Percentiles rank a stretch among this genome's conserved stretches.
Conservation (phyloP, 2,888 invertebrate species). For the Latrodectus hesperus region DNA sequence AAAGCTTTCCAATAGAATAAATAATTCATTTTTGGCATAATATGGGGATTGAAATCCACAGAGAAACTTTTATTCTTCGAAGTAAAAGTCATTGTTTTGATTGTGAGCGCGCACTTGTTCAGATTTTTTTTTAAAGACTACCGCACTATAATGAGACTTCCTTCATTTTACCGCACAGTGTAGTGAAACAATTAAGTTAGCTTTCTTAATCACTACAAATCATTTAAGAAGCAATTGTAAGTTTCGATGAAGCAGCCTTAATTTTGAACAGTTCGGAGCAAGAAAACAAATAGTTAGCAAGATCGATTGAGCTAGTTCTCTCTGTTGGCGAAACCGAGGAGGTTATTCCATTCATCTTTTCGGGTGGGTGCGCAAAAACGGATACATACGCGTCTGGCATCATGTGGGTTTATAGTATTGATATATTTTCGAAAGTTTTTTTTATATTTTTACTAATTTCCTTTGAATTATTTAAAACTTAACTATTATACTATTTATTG, state of each 20-base stretch:
- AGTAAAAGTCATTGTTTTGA: conserved; percentile 61
- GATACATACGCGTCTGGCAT: not conserved
- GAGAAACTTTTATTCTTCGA: not conserved
- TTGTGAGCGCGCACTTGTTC: conserved; percentile 52
- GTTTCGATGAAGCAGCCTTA: no score
- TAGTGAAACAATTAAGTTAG: no score
- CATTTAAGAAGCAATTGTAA: no score
- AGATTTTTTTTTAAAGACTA: not conserved
- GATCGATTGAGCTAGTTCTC: conserved; percentile 17
- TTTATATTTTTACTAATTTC: no score
- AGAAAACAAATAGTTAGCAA: not conserved
- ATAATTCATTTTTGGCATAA: not conserved
- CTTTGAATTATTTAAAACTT: no score
- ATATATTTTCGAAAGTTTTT: no score
- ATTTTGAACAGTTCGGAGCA: no score
- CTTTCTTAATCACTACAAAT: no score
- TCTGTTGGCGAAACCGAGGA: conserved; percentile 5
- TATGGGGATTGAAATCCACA: not conserved
- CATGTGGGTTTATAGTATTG: no score
- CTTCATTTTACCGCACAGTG: not conserved
- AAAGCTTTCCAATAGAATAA: not conserved
- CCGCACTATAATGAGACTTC: not conserved
- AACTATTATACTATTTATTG: no score
- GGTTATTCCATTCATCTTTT: conserved; percentile 63
- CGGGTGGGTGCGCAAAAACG: conserved; percentile 50